Conservation (phyloP, 2,797 vertebrate species). For the Gymnocypris eckloni region DNA sequence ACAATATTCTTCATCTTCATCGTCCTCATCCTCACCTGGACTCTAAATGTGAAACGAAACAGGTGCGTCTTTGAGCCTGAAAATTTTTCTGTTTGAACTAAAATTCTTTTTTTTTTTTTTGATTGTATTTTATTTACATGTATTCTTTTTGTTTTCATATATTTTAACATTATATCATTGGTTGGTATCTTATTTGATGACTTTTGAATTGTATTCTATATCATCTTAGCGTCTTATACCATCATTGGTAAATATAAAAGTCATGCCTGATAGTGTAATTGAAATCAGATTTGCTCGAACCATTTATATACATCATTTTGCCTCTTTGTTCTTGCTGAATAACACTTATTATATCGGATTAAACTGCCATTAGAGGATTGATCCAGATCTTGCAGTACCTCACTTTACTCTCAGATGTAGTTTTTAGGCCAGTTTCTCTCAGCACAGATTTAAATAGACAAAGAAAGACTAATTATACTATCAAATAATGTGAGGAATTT, state of each 20-base stretch:
- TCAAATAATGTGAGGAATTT: constrained; percentile 21
- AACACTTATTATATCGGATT: not conserved
- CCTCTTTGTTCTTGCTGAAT: not conserved
- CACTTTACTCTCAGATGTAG: not conserved
- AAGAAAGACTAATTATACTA: constrained; percentile 22
- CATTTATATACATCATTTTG: not conserved
- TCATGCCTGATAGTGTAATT: not conserved
- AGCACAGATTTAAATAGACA: constrained; percentile 12
- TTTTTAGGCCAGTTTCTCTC: constrained; percentile 13
- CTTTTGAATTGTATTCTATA: not conserved
- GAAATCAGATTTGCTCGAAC: not conserved
- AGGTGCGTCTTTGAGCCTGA: constrained; percentile 74
- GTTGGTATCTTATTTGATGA: not conserved
- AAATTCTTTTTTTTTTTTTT: not conserved
- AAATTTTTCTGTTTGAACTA: too few species aligned
- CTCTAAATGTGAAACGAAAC: constrained; percentile 82
- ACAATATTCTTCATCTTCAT: constrained; percentile 79
- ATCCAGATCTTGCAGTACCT: constrained; percentile 19
- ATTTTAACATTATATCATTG: not conserved
- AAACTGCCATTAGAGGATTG: constrained; percentile 9
- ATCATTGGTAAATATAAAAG: not conserved
- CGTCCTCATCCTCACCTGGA: constrained; percentile 85
- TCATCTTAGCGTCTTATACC: not conserved
- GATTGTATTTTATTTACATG: not conserved
- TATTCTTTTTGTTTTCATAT: not conserved